Percentiles rank a stretch among this genome's conserved stretches.
Evolutionary conservation across 2,888 invertebrate genomes (phyloP).

Genomic region (Calameuta pallipes): DNA sequence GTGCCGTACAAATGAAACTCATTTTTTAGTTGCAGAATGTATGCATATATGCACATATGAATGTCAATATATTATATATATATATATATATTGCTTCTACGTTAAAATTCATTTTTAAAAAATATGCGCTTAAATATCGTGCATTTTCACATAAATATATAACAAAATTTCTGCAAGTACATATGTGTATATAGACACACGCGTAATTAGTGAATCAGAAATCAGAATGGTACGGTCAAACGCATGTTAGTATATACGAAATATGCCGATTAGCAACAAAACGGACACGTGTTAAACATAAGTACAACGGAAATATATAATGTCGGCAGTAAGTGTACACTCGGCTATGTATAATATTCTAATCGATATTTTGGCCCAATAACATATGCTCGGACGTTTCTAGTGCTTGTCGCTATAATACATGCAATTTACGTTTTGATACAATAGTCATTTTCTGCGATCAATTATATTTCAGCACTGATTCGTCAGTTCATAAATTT

Average conservation of each 20-base stretch:
- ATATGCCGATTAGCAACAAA: conserved; percentile 56
- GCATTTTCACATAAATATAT: neutral
- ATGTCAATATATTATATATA: conserved; percentile 6
- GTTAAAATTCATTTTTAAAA: conserved; percentile 19
- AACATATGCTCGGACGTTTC: neutral
- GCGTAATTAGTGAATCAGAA: conserved; percentile 4
- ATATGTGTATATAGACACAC: neutral
- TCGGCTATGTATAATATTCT: conserved; percentile 36
- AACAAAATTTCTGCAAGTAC: neutral
- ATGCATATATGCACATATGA: conserved; percentile 27
- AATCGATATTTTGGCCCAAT: neutral
- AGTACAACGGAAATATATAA: conserved; percentile 60
- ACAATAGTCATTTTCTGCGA: neutral
- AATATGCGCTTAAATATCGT: neutral
- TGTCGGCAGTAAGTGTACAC: conserved; percentile 64
- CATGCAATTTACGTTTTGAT: neutral
- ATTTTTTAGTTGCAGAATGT: conserved; percentile 64
- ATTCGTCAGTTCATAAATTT: neutral
- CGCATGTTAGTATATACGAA: conserved; percentile 48
- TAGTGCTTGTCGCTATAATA: neutral
- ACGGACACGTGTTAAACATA: conserved; percentile 59
- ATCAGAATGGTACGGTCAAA: conserved; percentile 4
- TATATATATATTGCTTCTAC: neutral
- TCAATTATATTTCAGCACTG: neutral
- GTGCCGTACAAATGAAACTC: conserved; percentile 76